These are phyloP conservation scores for Dicranocentrus wangi DNA, from an alignment of 2,888 invertebrate genomes.

Conservation along the genomic window DNA sequence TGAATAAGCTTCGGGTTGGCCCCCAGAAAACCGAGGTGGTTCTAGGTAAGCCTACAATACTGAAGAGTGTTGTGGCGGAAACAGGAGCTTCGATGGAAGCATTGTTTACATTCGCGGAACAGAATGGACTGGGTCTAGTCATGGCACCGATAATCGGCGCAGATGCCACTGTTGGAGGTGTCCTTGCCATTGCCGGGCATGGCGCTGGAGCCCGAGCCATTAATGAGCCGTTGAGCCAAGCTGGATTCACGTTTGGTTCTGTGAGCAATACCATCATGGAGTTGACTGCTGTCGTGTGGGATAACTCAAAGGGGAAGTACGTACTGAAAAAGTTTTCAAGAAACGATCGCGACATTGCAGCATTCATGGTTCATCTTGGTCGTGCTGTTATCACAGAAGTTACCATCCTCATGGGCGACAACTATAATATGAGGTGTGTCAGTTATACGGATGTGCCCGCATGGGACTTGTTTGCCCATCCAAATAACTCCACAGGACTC, in stretches of 20 bases:
- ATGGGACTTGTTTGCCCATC: conserved; percentile 42
- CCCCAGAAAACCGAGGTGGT: neutral
- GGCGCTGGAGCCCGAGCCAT: conserved; percentile 57
- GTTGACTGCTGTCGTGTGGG: conserved; percentile 61
- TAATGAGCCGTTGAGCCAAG: conserved; percentile 7
- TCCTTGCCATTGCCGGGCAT: conserved; percentile 60
- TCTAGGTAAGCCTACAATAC: neutral
- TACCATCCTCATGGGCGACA: conserved; percentile 13
- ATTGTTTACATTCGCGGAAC: conserved; percentile 56
- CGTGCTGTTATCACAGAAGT: conserved; percentile 44
- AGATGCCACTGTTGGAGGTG: conserved; percentile 63
- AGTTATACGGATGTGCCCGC: conserved; percentile 28
- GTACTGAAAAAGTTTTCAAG: conserved; percentile 46
- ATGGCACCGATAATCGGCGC: conserved; percentile 44
- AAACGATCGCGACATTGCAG: conserved; percentile 39
- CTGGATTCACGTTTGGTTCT: conserved; percentile 51
- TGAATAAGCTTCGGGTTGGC: conserved; percentile 49
- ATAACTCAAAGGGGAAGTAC: neutral
- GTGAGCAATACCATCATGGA: conserved; percentile 59
- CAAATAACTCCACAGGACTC: neutral
- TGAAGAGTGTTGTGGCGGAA: conserved; percentile 39
- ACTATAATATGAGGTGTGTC: conserved; percentile 44
- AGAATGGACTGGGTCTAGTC: conserved; percentile 44
- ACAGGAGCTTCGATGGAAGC: conserved; percentile 57
- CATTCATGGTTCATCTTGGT: conserved; percentile 57